phyloP scores from a whole-genome alignment of 2,888 invertebrate species.

The Macrosiphum euphorbiae region DNA sequence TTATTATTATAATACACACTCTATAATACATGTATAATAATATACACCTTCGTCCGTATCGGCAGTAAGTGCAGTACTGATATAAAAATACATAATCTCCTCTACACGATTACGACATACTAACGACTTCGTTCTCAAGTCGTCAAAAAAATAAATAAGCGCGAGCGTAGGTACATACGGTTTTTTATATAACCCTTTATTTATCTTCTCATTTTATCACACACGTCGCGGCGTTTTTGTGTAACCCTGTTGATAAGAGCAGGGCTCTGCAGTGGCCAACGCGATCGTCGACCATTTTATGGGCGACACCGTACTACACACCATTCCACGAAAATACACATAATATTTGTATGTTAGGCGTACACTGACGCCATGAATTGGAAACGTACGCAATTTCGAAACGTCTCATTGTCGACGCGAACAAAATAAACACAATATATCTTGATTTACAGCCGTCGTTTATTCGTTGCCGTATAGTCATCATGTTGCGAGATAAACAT shows the following conservation, averaged over 20 bases:
- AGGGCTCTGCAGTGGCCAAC: neutral
- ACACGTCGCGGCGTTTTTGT: conserved; percentile 1
- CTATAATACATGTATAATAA: neutral
- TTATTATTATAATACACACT: neutral
- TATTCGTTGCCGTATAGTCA: neutral
- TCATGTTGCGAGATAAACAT: neutral
- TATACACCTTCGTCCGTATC: neutral
- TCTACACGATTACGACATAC: neutral
- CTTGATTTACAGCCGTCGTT: neutral
- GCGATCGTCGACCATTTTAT: neutral
- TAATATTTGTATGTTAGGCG: neutral
- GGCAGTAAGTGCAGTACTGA: neutral
- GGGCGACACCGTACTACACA: neutral
- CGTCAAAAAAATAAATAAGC: neutral
- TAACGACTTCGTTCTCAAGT: neutral
- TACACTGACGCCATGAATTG: neutral
- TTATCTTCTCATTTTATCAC: neutral
- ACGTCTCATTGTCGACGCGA: neutral
- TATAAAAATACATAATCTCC: neutral
- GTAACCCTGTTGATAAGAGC: neutral
- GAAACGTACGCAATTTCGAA: conserved; percentile 54
- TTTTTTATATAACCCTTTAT: neutral
- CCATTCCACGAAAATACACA: conserved; percentile 5
- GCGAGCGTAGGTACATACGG: neutral
- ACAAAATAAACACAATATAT: conserved; percentile 7